Evolutionary conservation across 2,888 invertebrate genomes (phyloP).

Genomic region (Myopa testacea): DNA sequence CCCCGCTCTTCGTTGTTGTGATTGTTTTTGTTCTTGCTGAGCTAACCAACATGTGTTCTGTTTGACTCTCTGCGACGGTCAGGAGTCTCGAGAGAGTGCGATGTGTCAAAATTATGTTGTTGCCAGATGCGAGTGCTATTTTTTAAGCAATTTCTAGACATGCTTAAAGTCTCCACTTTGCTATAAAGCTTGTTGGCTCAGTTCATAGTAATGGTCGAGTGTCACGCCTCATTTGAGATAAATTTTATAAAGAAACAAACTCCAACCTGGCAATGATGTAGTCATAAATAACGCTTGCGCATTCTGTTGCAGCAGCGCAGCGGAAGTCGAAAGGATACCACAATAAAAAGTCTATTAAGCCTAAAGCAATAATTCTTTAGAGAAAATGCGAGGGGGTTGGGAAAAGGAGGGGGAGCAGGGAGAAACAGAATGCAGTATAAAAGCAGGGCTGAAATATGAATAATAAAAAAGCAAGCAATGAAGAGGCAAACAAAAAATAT

Average conservation of each 20-base stretch:
- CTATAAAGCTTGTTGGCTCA: no score
- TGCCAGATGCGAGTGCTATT: no score
- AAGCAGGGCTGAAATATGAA: background rate
- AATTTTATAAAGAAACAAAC: background rate
- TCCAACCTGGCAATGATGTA: conserved; percentile 25
- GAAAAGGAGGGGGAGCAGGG: background rate
- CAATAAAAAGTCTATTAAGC: conserved; percentile 38
- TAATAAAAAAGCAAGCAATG: background rate
- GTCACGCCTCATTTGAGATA: no score
- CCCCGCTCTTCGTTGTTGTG: background rate
- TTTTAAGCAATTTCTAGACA: no score
- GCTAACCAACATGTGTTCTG: background rate
- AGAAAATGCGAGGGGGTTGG: background rate
- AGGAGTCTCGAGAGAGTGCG: background rate
- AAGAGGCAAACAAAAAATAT: background rate
- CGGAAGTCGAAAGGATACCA: conserved; percentile 27
- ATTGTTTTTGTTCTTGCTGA: background rate
- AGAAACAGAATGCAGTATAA: conserved; percentile 1
- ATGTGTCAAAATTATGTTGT: no score
- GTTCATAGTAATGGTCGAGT: no score
- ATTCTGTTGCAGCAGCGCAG: background rate
- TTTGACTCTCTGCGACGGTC: background rate
- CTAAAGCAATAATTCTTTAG: background rate
- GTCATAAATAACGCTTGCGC: conserved; percentile 33
- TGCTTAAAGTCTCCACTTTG: no score